These are phyloP conservation scores for Pyrgus malvae DNA, from an alignment of 2,888 invertebrate species.

Conservation along the genomic window DNA sequence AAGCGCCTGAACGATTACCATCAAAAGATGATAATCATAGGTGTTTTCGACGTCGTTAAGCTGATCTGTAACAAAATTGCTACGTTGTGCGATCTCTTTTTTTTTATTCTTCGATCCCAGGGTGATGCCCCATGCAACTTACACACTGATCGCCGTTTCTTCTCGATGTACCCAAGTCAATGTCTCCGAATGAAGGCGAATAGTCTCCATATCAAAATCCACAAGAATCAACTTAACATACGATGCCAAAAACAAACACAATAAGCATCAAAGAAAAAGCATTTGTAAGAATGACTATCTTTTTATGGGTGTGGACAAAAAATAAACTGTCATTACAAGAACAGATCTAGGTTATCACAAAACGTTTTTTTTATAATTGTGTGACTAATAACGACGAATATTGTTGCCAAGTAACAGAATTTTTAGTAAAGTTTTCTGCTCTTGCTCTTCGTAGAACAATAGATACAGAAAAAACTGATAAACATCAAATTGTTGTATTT, in stretches of 20 bases:
- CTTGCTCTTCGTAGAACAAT: too few species aligned
- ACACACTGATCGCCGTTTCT: constrained; percentile 48
- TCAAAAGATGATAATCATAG: constrained; percentile 82
- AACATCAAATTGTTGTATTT: too few species aligned
- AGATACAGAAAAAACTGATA: too few species aligned
- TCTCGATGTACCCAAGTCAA: constrained; percentile 50
- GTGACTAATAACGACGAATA: too few species aligned
- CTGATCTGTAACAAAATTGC: constrained; percentile 81
- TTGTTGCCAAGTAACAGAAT: too few species aligned
- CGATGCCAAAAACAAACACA: constrained; percentile 51
- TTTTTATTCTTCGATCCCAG: constrained; percentile 46
- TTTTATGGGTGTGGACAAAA: constrained; percentile 1
- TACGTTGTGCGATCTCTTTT: constrained; percentile 73
- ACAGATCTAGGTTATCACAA: too few species aligned
- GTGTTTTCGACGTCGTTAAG: constrained; percentile 81
- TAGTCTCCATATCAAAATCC: constrained; percentile 40
- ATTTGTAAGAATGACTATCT: constrained; percentile 28
- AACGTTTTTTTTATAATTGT: constrained; percentile 1
- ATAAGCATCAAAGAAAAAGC: constrained; percentile 51
- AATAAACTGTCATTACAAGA: constrained; percentile 48
- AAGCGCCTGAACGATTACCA: constrained; percentile 77
- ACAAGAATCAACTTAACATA: constrained; percentile 36
- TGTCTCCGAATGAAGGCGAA: constrained; percentile 33
- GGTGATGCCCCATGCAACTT: constrained; percentile 60
- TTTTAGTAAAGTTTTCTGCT: not conserved